Evolutionary conservation across 2,797 vertebrate genomes (phyloP).

Genomic region (Dallia pectoralis): DNA sequence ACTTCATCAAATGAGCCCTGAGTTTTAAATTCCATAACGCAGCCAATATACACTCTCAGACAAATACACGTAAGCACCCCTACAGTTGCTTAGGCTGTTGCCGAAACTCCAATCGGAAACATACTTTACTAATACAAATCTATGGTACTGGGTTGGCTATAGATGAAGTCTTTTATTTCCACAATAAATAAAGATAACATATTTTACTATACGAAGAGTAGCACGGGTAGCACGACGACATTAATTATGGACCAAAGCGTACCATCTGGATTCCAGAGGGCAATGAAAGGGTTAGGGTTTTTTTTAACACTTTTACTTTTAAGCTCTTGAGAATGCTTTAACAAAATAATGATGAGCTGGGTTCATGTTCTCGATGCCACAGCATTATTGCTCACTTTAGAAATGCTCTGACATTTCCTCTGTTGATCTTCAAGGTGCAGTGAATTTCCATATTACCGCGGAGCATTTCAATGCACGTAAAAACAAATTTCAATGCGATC

Average conservation of each 20-base stretch:
- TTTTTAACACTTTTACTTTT: not conserved
- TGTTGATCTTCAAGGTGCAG: slow-evolving; percentile 8
- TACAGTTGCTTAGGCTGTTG: not conserved
- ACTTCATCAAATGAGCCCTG: too few species aligned
- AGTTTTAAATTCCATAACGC: too few species aligned
- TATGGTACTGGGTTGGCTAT: too few species aligned
- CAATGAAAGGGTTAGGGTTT: not conserved
- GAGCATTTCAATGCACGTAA: not conserved
- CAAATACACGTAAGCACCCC: not conserved
- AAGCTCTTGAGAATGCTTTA: not conserved
- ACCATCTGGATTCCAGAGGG: not conserved
- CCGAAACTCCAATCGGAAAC: too few species aligned
- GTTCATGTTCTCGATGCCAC: not conserved
- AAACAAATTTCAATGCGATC: not conserved
- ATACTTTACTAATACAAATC: too few species aligned
- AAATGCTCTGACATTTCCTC: not conserved
- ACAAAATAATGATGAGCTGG: not conserved
- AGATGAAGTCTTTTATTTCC: too few species aligned
- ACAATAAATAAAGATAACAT: too few species aligned
- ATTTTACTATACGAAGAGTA: too few species aligned
- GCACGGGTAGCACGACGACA: too few species aligned
- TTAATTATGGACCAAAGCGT: not conserved
- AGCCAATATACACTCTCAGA: not conserved
- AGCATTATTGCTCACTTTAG: slow-evolving; percentile 3
- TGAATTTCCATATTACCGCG: not conserved